phyloP scores from a whole-genome alignment of 2,888 invertebrate genomes.

The Chaetoderma sp. region DNA sequence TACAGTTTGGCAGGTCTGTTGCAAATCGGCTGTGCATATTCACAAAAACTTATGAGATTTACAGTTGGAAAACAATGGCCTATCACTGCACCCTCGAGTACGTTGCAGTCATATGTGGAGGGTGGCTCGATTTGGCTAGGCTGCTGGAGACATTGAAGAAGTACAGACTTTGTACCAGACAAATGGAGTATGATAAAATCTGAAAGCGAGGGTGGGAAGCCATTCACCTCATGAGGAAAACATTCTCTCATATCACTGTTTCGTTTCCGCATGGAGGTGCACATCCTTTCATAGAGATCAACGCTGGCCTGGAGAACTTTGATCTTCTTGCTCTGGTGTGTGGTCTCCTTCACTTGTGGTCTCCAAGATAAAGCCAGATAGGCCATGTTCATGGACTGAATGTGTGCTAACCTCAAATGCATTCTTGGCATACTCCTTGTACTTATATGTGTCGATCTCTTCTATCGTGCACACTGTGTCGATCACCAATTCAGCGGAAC shows the following conservation, averaged over 20 bases:
- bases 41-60: constrained; percentile 28
- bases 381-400: constrained; percentile 21
- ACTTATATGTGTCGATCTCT: constrained; percentile 7
- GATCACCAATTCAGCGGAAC: constrained; percentile 13
- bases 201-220: constrained; percentile 19
- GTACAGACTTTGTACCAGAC: constrained; percentile 16
- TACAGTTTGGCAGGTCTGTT: too few relatives aligned
- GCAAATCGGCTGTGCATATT: too few relatives aligned
- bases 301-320: constrained; percentile 21
- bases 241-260: constrained; percentile 18
- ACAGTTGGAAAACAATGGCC: constrained; percentile 24
- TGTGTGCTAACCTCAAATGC: constrained; percentile 10
- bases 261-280: constrained; percentile 16
- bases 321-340: constrained; percentile 13
- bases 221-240: constrained; percentile 25
- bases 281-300: constrained; percentile 15
- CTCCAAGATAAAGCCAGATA: constrained; percentile 14
- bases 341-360: constrained; percentile 7
- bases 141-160: constrained; percentile 7
- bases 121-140: neutral
- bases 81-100: constrained; percentile 36
- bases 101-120: constrained; percentile 9
- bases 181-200: constrained; percentile 18
- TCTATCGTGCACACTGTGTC: constrained; percentile 16
- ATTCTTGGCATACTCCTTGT: constrained; percentile 15